Evolutionary conservation across 2,113 vertebrate genomes (phyloP).

Genomic region (Ceyx melanurus): DNA sequence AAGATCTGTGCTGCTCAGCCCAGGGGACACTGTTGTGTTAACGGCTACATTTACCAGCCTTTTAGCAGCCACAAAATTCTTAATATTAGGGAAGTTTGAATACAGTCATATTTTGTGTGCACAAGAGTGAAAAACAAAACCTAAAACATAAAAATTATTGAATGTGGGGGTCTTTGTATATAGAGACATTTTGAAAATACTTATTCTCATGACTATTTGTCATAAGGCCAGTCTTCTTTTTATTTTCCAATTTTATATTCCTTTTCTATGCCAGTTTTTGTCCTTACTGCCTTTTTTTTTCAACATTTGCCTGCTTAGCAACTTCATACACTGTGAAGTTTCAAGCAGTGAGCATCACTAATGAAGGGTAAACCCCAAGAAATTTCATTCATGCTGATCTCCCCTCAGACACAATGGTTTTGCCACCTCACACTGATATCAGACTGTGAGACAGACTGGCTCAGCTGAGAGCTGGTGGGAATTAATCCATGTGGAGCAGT

Average conservation of each 20-base stretch:
- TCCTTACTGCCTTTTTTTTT: neutral
- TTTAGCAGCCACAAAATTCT: neutral
- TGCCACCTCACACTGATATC: accelerated
- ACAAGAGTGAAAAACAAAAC: neutral
- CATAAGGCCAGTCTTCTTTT: neutral
- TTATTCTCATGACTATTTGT: neutral
- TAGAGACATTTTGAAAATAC: neutral
- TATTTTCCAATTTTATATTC: neutral
- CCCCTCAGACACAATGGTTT: neutral
- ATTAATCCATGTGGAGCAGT: neutral
- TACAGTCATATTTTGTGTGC: neutral
- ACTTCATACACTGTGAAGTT: neutral
- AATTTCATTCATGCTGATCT: neutral
- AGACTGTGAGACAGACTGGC: neutral
- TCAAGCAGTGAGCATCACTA: neutral
- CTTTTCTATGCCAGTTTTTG: neutral
- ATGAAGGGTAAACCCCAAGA: neutral
- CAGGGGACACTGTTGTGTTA: neutral
- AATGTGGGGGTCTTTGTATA: neutral
- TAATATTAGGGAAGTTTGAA: neutral
- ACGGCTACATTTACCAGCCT: neutral
- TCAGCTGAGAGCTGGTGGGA: neutral
- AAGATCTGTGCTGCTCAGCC: neutral
- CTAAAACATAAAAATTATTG: neutral
- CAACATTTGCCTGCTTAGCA: neutral